Percentiles rank a stretch among this genome's conserved stretches.
Evolutionary conservation across 2,888 invertebrate species (phyloP).

Genomic region (Drosophila leonis): DNA sequence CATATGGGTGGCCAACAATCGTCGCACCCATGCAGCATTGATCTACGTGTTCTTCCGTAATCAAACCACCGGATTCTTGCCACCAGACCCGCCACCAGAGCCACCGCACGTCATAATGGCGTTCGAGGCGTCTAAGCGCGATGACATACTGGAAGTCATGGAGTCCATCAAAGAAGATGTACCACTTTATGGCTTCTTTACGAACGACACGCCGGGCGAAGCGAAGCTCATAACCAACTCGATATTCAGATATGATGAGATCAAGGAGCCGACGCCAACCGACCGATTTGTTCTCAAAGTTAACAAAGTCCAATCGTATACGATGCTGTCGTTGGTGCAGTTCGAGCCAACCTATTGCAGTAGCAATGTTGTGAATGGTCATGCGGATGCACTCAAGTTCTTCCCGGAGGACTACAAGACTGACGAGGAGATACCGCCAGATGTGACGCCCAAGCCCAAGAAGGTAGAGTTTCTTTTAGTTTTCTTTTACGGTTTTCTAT

Average conservation of each 20-base stretch:
- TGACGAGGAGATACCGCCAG: constrained; percentile 82
- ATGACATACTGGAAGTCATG: constrained; percentile 87
- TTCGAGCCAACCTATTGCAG: constrained; percentile 90
- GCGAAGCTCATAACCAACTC: constrained; percentile 89
- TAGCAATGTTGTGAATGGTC: constrained; percentile 88
- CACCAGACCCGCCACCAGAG: constrained; percentile 87
- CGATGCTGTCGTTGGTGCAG: constrained; percentile 88
- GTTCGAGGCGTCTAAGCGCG: constrained; percentile 89
- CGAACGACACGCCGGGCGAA: constrained; percentile 87
- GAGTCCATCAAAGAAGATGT: constrained; percentile 86
- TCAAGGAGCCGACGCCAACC: constrained; percentile 66
- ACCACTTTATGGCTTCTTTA: constrained; percentile 90
- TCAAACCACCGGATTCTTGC: constrained; percentile 86
- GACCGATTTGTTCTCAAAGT: constrained; percentile 90
- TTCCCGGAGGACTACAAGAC: constrained; percentile 88
- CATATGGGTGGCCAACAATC: constrained; percentile 87
- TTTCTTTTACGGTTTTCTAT: too few species aligned
- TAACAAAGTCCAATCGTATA: constrained; percentile 88
- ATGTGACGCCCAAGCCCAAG: constrained; percentile 82
- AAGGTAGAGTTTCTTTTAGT: constrained; percentile 63
- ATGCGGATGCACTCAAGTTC: constrained; percentile 88
- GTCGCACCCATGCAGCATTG: constrained; percentile 87
- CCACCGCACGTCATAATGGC: constrained; percentile 89
- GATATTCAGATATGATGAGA: constrained; percentile 87
- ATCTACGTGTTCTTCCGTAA: constrained; percentile 87